A percentile compares a stretch with the other conserved stretches of the same genome.
phyloP scores from a whole-genome alignment of 1,140 invertebrate genomes.

The Paraescarpia echinospica region DNA sequence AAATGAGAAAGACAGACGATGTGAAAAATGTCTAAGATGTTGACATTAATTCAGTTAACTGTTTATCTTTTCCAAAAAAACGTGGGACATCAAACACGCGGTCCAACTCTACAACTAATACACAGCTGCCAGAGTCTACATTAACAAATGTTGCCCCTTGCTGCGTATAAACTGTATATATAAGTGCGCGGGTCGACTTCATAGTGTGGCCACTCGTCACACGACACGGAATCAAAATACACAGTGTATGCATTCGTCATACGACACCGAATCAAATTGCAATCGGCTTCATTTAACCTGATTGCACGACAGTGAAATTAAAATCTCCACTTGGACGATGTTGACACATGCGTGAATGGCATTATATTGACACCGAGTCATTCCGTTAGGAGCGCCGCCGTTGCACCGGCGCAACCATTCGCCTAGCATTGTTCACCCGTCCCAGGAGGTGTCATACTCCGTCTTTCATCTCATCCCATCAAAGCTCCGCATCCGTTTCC shows the following conservation, averaged over 20 bases:
- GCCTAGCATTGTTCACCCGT: background rate
- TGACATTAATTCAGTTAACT: too few species aligned
- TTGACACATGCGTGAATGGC: background rate
- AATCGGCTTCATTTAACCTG: background rate
- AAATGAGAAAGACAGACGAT: too few species aligned
- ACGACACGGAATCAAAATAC: background rate
- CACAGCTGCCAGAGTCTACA: background rate
- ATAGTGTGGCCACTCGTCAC: background rate
- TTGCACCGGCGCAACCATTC: background rate
- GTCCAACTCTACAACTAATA: background rate
- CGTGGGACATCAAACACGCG: too few species aligned
- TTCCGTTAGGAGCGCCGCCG: background rate
- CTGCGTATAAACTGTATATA: background rate
- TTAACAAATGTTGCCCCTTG: background rate
- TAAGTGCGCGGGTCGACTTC: background rate
- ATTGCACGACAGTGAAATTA: background rate
- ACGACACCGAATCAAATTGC: background rate
- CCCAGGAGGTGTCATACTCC: background rate
- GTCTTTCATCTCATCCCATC: background rate
- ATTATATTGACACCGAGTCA: background rate
- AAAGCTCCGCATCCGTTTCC: background rate
- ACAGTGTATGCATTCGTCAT: background rate
- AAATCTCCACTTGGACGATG: background rate
- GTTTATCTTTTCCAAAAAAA: too few species aligned
- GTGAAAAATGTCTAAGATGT: too few species aligned